Percentiles rank a stretch among this genome's conserved stretches.
phyloP scores from a whole-genome alignment of 2,113 vertebrate genomes.

The Parus major region DNA sequence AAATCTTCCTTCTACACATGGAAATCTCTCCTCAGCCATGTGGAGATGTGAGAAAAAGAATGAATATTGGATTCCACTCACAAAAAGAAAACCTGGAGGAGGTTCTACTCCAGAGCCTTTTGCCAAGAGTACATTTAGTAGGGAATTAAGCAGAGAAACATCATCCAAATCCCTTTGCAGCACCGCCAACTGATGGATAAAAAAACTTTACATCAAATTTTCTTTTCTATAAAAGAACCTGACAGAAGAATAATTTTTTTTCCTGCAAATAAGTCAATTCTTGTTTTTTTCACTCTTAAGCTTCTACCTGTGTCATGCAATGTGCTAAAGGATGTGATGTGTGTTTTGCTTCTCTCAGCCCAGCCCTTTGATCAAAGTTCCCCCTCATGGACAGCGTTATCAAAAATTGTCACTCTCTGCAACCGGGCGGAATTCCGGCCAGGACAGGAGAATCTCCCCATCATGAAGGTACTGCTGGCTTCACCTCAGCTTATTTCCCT shows the following conservation, averaged over 20 bases:
- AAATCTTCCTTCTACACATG: neutral
- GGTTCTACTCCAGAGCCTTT: neutral
- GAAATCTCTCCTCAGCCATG: neutral
- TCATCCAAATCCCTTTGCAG: neutral
- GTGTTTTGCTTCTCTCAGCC: constrained; percentile 51
- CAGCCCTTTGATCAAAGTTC: constrained; percentile 81
- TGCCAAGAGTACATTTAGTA: neutral
- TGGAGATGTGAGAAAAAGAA: neutral
- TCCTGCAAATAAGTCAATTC: neutral
- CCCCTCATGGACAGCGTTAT: constrained; percentile 72
- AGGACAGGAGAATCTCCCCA: constrained; percentile 75
- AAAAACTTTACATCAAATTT: neutral
- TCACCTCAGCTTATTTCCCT: neutral
- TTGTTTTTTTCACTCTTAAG: neutral
- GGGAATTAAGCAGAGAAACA: neutral
- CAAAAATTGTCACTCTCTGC: constrained; percentile 78
- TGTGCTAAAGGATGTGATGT: neutral
- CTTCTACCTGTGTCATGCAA: neutral
- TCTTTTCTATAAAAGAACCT: neutral
- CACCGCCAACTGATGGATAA: too few relatives aligned
- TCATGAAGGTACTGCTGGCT: constrained; percentile 78
- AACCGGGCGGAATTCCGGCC: constrained; percentile 80
- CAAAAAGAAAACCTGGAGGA: neutral
- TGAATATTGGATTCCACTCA: neutral
- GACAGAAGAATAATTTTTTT: neutral